Percentiles rank a stretch among this genome's conserved stretches.
Conservation (phyloP, 2,797 vertebrate genomes). For the Meriones psammophilus region DNA sequence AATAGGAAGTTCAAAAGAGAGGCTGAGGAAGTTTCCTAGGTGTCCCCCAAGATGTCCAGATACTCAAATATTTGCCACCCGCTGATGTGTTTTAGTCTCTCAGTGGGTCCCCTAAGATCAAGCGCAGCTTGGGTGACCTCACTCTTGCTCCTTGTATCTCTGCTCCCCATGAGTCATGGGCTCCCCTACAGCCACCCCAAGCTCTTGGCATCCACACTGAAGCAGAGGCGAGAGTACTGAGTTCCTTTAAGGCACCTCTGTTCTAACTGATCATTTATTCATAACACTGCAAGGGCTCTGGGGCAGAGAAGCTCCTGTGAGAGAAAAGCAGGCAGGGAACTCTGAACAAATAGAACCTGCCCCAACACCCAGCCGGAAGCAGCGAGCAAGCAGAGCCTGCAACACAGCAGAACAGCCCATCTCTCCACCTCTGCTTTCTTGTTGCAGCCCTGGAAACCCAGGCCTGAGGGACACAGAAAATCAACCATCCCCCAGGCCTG, state of each 20-base stretch:
- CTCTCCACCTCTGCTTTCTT: neutral
- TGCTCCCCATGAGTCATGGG: neutral
- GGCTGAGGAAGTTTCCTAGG: constrained; percentile 41
- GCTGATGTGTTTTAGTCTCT: neutral
- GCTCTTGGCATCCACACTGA: neutral
- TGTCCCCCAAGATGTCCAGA: constrained; percentile 55
- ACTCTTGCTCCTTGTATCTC: neutral
- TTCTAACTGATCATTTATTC: constrained; percentile 69
- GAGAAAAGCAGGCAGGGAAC: constrained; percentile 12
- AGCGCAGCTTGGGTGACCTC: neutral
- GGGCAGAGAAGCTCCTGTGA: constrained; percentile 64
- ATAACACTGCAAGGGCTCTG: neutral
- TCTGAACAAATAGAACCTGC: constrained; percentile 58
- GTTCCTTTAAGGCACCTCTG: neutral
- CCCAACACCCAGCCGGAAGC: neutral
- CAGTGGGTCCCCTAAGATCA: neutral
- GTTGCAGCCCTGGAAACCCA: neutral
- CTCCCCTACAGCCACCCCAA: fast-evolving
- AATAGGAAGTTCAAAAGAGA: constrained; percentile 60
- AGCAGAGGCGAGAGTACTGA: neutral
- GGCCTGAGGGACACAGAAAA: neutral
- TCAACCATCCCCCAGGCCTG: neutral
- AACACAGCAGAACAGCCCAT: neutral
- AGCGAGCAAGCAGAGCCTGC: neutral
- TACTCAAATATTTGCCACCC: neutral